These are phyloP conservation scores for Pemphredon lugubris DNA, from an alignment of 2,888 invertebrate genomes.

Conservation along the genomic window DNA sequence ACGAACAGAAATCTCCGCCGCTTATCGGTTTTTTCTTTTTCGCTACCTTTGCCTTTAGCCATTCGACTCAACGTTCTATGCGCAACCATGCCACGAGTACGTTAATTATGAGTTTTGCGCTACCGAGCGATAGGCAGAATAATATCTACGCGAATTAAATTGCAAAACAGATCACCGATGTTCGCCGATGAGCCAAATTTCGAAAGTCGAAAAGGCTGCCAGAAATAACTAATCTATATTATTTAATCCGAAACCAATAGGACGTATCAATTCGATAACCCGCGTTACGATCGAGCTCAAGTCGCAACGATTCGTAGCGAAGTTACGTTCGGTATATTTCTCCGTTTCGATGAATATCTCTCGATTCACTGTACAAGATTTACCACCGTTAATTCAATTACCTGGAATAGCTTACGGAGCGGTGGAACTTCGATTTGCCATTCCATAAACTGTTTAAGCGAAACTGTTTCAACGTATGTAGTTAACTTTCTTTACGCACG, in stretches of 20 bases:
- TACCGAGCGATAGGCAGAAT: constrained; percentile 11
- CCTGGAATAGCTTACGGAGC: too few species aligned
- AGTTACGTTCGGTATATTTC: too few species aligned
- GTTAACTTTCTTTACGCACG: not conserved
- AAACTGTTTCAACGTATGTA: constrained; percentile 8
- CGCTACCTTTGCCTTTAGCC: not conserved
- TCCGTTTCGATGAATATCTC: too few species aligned
- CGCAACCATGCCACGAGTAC: constrained; percentile 16
- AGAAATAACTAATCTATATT: constrained; percentile 27
- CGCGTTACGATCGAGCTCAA: too few species aligned
- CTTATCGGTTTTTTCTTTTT: too few species aligned
- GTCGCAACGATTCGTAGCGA: too few species aligned
- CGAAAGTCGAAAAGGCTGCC: constrained; percentile 39
- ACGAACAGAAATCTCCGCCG: constrained; percentile 12
- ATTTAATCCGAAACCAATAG: not conserved
- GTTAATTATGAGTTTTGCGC: constrained; percentile 26
- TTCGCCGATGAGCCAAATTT: constrained; percentile 38
- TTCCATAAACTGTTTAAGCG: constrained; percentile 3
- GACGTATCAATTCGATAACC: not conserved
- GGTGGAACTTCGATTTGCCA: too few species aligned
- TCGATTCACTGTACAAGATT: too few species aligned
- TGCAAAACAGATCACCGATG: constrained; percentile 33
- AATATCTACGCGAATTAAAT: constrained; percentile 31
- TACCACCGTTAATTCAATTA: too few species aligned
- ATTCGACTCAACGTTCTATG: not conserved